These are phyloP conservation scores for Sarcophaga subvicina DNA, from an alignment of 2,888 invertebrate species.

Conservation along the genomic window DNA sequence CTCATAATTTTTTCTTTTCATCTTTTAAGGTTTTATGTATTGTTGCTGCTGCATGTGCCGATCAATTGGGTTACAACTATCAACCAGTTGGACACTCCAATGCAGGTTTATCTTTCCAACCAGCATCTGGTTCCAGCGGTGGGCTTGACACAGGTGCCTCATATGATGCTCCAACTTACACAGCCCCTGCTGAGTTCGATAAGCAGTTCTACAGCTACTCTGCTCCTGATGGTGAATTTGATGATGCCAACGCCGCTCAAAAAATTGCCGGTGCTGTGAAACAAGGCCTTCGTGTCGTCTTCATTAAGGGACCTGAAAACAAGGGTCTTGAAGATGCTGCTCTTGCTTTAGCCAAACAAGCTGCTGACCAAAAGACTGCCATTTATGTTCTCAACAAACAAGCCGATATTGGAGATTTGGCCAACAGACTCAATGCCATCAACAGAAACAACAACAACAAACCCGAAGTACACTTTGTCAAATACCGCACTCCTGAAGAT, in stretches of 20 bases:
- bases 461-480: conserved; percentile 80
- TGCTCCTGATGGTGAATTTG: conserved; percentile 75
- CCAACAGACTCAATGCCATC: conserved; percentile 75
- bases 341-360: conserved; percentile 75
- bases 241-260: conserved; percentile 71
- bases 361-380: conserved; percentile 78
- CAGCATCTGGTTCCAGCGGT: conserved; percentile 68
- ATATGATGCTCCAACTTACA: not conserved
- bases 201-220: conserved; percentile 76
- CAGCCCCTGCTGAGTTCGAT: conserved; percentile 62
- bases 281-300: conserved; percentile 75
- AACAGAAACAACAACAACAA: conserved; percentile 75
- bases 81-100: conserved; percentile 65
- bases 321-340: conserved; percentile 77
- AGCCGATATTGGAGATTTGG: conserved; percentile 76
- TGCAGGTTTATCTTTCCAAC: not conserved
- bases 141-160: not conserved
- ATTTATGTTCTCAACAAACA: conserved; percentile 79
- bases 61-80: conserved; percentile 76
- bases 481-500: conserved; percentile 79
- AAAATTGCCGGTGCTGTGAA: conserved; percentile 76
- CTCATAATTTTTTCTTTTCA: not conserved
- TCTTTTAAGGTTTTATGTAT: conserved; percentile 67
- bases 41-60: conserved; percentile 75
- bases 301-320: conserved; percentile 80